These are phyloP conservation scores for Cyclina sinensis DNA, from an alignment of 1,140 invertebrate species.

Conservation along the genomic window DNA sequence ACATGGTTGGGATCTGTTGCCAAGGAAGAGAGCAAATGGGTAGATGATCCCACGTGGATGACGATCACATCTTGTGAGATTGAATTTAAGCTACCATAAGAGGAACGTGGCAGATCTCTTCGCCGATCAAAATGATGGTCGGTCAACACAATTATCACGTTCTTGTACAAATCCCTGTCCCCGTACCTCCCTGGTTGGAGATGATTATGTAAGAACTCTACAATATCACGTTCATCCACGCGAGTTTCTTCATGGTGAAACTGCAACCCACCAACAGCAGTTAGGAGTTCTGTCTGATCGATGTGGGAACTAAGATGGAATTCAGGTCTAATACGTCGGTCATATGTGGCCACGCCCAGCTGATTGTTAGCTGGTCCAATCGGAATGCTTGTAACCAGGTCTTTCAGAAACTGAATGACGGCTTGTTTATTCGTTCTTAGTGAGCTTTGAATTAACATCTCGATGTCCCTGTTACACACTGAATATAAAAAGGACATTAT, in stretches of 20 bases:
- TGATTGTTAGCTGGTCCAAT: background rate
- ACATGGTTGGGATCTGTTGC: background rate
- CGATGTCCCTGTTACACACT: background rate
- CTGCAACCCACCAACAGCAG: background rate
- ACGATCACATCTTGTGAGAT: background rate
- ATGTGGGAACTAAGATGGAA: background rate
- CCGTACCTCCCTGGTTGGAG: background rate
- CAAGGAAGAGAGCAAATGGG: background rate
- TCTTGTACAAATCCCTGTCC: background rate
- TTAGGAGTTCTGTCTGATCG: background rate
- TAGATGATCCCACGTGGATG: background rate
- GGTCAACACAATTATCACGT: background rate
- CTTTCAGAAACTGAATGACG: background rate
- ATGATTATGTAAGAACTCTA: background rate
- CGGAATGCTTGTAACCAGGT: background rate
- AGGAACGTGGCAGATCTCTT: background rate
- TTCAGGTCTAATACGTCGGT: background rate
- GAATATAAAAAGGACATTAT: too few species aligned
- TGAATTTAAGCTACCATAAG: background rate
- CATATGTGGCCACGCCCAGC: background rate
- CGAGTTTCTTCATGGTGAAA: background rate
- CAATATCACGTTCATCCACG: background rate
- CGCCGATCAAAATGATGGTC: background rate
- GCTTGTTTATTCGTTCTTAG: background rate
- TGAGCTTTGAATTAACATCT: background rate